Base-by-base conservation (phyloP, 2,113 vertebrate species). In the Panurus biarmicus region DNA sequence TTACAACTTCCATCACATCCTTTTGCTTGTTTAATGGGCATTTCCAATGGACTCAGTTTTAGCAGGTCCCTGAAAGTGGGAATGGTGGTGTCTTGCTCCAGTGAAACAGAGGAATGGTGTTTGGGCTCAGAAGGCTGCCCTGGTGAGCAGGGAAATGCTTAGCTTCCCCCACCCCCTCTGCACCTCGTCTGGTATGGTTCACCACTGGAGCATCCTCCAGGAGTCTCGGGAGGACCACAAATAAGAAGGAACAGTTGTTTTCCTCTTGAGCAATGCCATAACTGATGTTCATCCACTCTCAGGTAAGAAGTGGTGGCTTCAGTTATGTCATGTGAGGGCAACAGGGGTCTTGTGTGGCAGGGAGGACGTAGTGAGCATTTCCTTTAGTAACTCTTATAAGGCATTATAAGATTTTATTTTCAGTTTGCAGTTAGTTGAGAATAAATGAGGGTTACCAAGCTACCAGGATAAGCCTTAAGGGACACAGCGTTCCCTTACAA, bases 251-350 rank as follows among this genome's bases (percentile, higher is more conserved):
- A 23, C 44, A 21, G 8, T 61, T 0, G 0, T 66, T 90, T 69
- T 65, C 47, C n/a, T 48, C 42, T 42, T 48, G 25, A 84, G 42
- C 54, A 19, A 31, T 66, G 36, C 45, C 6, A 3, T 33, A 47
- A 12, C 3, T 0, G 0, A 5, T 67, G 44, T 23, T 81, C n/a
- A 61, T 45, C 42, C 56, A 28, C 62, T 23, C 4, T 21, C 26
- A 65, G 17, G 47, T n/a, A 18, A 54, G 25, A 87, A 76, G 18
- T 10, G 28, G 57, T 84, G 73, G 31, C 36, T 75, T 64, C 40
- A 42, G 51, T 12, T 58, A 5, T 10, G 29, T 66, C 44, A 18
- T 19, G 6, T 17, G 24, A 2, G 1, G 9, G 35, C 56, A 38
- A 23, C 8, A 6, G 6, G 42, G 8, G 25, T 48, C 31, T 76